phyloP scores from a whole-genome alignment of 92 coral and sea anemone species.

The Palythoa heliodiscus region DNA sequence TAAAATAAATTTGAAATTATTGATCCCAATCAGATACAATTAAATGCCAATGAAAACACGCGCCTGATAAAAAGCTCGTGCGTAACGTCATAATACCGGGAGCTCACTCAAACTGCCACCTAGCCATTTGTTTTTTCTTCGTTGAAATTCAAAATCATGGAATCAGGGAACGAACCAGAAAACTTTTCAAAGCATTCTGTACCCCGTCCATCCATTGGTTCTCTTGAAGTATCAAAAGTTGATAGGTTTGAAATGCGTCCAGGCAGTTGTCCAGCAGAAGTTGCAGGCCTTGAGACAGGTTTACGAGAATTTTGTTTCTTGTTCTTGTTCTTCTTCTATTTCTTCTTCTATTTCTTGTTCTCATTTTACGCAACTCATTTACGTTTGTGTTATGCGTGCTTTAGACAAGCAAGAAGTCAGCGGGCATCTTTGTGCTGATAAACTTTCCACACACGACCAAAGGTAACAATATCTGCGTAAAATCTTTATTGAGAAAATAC shows the following conservation, averaged over 20 bases:
- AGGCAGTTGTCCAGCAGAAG: constrained; percentile 10
- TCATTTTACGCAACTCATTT: neutral
- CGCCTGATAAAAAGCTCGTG: neutral
- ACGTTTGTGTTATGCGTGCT: neutral
- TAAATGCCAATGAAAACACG: too few species aligned
- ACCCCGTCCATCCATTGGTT: neutral
- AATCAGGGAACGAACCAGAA: neutral
- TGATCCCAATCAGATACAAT: too few species aligned
- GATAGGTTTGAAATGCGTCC: neutral
- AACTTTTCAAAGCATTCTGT: neutral
- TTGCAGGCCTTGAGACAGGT: neutral
- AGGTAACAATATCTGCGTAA: neutral
- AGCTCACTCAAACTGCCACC: neutral
- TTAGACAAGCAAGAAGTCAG: neutral
- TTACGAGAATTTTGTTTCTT: neutral
- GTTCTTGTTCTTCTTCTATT: neutral
- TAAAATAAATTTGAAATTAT: too few species aligned
- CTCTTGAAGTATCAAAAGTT: constrained; percentile 1
- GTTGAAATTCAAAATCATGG: neutral
- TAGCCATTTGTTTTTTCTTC: neutral
- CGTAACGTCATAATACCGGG: neutral
- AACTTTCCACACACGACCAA: constrained; percentile 22
- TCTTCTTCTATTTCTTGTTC: neutral
- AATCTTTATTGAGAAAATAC: neutral
- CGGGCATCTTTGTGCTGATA: constrained; percentile 7